Evolutionary conservation across 2,888 invertebrate species (phyloP).

Genomic region (Eurytoma adleriae): DNA sequence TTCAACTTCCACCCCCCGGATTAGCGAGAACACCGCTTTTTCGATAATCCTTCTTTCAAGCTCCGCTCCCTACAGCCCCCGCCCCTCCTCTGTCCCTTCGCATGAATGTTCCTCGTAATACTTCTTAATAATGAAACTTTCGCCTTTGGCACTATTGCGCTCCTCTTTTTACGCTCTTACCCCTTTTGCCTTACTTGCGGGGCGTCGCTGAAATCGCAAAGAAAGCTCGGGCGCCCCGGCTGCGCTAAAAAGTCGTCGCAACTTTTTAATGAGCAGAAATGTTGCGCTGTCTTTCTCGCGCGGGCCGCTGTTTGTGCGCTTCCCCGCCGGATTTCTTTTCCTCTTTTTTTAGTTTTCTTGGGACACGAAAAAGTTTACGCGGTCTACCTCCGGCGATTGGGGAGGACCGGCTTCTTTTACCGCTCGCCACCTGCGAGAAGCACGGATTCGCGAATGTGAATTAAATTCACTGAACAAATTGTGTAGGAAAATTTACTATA

Average conservation of each 20-base stretch:
- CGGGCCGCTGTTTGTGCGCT: background rate
- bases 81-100: conserved; percentile 28
- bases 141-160: conserved; percentile 22
- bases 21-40: conserved; percentile 44
- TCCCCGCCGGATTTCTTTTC: background rate
- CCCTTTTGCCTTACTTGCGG: background rate
- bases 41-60: conserved; percentile 60
- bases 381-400: no score
- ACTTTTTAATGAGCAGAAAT: conserved; percentile 65
- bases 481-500: no score
- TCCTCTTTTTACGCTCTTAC: conserved; percentile 15
- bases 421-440: no score
- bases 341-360: no score
- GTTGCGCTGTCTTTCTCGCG: conserved; percentile 30
- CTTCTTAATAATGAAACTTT: conserved; percentile 65
- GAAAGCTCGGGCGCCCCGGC: conserved; percentile 14
- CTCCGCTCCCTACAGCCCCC: background rate
- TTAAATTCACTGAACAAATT: no score
- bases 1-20: conserved; percentile 30
- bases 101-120: conserved; percentile 59
- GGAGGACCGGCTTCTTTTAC: no score
- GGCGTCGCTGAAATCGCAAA: conserved; percentile 1
- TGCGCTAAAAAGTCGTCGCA: conserved; percentile 44
- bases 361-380: no score
- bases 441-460: no score